Evolutionary conservation across 2,888 invertebrate genomes (phyloP).

Genomic region (Latheticus oryzae): DNA sequence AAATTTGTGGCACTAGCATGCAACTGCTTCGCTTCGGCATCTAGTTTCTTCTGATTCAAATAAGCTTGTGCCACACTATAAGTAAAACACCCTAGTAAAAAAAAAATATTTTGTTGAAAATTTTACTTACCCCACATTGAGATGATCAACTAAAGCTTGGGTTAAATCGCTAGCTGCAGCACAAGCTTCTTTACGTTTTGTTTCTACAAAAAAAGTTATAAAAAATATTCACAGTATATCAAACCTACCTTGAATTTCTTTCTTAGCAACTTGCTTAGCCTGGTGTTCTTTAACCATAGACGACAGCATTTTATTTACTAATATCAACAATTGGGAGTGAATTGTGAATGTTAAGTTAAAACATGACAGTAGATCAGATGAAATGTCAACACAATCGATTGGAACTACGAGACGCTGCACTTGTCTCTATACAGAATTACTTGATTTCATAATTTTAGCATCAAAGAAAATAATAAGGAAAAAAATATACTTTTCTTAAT

Average conservation of each 20-base stretch:
- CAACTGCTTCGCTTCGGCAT: constrained; percentile 95
- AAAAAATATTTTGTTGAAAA: constrained; percentile 5
- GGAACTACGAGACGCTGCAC: too few species aligned
- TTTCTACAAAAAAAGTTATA: constrained; percentile 71
- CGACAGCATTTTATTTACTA: constrained; percentile 76
- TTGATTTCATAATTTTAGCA: too few species aligned
- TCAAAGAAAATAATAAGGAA: too few species aligned
- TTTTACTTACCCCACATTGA: constrained; percentile 90
- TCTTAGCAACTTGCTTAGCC: constrained; percentile 79
- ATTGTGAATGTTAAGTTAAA: not conserved
- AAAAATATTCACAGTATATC: constrained; percentile 22
- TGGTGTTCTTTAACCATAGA: constrained; percentile 91
- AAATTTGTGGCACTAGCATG: constrained; percentile 95
- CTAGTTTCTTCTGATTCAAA: constrained; percentile 96
- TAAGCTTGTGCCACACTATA: constrained; percentile 97
- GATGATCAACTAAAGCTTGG: constrained; percentile 93
- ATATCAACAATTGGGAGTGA: constrained; percentile 2
- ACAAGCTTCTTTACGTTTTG: constrained; percentile 92
- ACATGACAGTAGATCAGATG: constrained; percentile 19
- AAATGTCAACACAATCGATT: too few species aligned
- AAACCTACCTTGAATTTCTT: constrained; percentile 81
- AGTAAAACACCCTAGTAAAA: not conserved
- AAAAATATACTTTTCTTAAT: not conserved
- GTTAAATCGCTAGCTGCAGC: constrained; percentile 93
- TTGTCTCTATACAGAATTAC: too few species aligned